Percentiles rank a stretch among this genome's conserved stretches.
These are phyloP conservation scores for Cariama cristata DNA, from an alignment of 2,113 vertebrate genomes.

Conservation along the genomic window DNA sequence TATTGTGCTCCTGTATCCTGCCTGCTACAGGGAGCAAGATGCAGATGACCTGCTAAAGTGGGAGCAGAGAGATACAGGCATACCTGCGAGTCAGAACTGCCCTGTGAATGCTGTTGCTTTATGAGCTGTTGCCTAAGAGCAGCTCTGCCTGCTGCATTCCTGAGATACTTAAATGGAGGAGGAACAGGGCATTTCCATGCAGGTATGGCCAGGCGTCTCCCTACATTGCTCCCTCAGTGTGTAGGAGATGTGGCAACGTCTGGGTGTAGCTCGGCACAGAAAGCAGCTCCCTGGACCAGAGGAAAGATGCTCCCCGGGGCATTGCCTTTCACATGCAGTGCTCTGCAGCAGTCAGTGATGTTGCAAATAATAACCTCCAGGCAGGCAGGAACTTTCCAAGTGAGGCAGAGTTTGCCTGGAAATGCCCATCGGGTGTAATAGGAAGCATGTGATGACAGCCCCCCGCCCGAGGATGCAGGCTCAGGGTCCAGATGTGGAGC, in stretches of 20 bases:
- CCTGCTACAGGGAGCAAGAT: background rate
- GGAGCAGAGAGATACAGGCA: background rate
- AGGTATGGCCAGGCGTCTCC: background rate
- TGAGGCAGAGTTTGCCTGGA: background rate
- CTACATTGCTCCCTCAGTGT: accelerated
- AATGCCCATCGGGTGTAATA: background rate
- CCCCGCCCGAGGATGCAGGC: background rate
- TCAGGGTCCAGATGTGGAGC: background rate
- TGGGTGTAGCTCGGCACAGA: background rate
- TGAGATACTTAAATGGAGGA: background rate
- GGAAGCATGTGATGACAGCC: background rate
- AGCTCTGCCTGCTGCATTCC: background rate
- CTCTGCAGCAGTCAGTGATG: background rate
- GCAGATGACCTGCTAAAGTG: background rate
- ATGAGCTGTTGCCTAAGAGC: background rate
- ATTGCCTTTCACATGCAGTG: background rate
- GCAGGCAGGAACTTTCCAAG: background rate
- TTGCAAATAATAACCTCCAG: background rate
- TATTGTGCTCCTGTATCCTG: background rate
- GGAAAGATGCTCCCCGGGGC: background rate
- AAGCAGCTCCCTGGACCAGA: background rate
- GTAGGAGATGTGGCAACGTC: background rate
- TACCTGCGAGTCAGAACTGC: background rate
- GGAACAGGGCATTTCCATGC: background rate
- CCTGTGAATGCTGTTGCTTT: accelerated